Percentiles rank a stretch among this genome's conserved stretches.
Conservation (phyloP, 2,797 vertebrate genomes). For the Tachyglossus aculeatus region DNA sequence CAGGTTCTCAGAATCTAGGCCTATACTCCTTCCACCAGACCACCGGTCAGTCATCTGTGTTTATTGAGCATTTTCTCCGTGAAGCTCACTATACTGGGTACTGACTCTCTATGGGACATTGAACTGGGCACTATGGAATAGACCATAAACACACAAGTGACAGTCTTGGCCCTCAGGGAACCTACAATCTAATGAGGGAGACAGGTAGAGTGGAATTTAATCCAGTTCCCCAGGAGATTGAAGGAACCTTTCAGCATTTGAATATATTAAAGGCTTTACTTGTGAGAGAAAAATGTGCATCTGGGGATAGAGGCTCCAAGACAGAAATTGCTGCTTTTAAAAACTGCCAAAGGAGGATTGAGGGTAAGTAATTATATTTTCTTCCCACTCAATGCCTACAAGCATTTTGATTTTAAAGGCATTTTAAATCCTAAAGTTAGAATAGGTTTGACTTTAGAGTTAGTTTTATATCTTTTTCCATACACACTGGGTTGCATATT, state of each 20-base stretch:
- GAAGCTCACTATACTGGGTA: too few species aligned
- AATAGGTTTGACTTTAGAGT: background rate
- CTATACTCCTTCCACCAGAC: too few species aligned
- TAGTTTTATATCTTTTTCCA: background rate
- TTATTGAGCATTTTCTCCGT: too few species aligned
- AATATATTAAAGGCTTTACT: background rate
- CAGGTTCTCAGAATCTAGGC: too few species aligned
- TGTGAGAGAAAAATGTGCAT: too few species aligned
- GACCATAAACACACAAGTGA: too few species aligned
- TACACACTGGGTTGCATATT: slow-evolving; percentile 1
- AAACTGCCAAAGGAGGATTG: background rate
- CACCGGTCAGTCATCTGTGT: too few species aligned
- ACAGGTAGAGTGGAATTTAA: background rate
- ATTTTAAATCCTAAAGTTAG: background rate
- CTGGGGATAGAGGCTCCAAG: background rate
- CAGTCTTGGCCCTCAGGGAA: too few species aligned
- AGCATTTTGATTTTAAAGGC: background rate
- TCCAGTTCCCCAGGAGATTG: background rate
- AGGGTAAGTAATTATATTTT: background rate
- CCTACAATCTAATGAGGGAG: background rate
- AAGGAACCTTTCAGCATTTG: background rate
- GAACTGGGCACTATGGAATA: too few species aligned
- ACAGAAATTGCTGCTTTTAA: background rate
- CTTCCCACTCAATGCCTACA: background rate
- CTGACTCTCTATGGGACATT: too few species aligned